Base-by-base conservation (phyloP, 2,888 invertebrate species). In the Euplexia lucipara region DNA sequence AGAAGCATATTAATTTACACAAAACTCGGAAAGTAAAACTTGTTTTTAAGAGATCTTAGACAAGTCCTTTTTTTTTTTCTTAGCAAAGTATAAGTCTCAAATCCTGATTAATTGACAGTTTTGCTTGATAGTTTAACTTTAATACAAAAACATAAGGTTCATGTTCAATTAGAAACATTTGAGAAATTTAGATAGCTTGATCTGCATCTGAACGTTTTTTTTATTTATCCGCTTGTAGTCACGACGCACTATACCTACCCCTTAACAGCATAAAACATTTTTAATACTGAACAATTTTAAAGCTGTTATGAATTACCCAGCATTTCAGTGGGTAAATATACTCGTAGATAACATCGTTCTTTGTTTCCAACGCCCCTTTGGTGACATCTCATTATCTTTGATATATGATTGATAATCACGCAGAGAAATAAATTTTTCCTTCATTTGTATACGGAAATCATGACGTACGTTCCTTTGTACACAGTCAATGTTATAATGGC, bases 301-400 rank as follows among this genome's bases (percentile, higher is more conserved):
- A 86, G 85, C 83, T 75, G 76, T 87, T 86, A 87, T 87, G 86
- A 88, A 87, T 63, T 64, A 79, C 71, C 58, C 70, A 88, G 86
- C 87, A 86, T 90, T 88, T 88, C 82, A 87, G 89, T 82, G 73
- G 59, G 83, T 88, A 91, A 92, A 93, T 92, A 91, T 78, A 73
- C 54, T 48, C 7, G 47, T 35, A 91, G 93, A 93, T 94, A 93
- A 93, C 91, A 86, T 77, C 83, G 83, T 85, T 85, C 88, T 90
- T 88, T 88, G 89, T 89, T 88, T 83, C 79, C 80, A 77, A 83
- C 84, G 77, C 84, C 82, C 82, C 79, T 70, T 78, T 65, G 79
- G 79, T 85, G 88, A 88, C 88, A 87, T 81, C 80, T 70, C 82
- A 81, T 83, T 84, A 88, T 87, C 87, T 86, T 81, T 87, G 81